phyloP scores from a whole-genome alignment of 2,888 invertebrate species.

The Lepidocyrtinus sp. region DNA sequence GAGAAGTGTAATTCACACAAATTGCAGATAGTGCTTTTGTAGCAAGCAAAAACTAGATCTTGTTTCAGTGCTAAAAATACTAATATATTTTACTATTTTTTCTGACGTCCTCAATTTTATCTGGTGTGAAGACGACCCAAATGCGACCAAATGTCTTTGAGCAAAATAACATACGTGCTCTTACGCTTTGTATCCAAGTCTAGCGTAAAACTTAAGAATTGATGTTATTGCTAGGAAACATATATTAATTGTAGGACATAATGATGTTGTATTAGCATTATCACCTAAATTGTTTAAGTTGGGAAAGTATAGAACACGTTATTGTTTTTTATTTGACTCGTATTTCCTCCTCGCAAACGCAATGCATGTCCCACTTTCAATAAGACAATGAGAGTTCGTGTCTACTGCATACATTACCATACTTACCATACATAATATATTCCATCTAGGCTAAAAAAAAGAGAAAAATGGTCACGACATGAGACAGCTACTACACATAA shows the following conservation, averaged over 20 bases:
- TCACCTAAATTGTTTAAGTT: neutral
- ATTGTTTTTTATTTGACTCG: neutral
- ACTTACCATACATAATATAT: neutral
- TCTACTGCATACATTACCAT: neutral
- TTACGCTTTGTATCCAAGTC: no score
- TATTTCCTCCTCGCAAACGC: no score
- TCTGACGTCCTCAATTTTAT: no score
- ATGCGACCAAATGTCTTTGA: no score
- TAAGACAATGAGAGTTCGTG: neutral
- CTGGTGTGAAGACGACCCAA: no score
- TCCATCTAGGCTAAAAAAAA: neutral
- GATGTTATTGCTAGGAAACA: neutral
- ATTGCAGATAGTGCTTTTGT: neutral
- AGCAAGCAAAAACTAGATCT: neutral
- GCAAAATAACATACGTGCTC: no score
- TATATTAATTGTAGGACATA: neutral
- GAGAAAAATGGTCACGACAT: neutral
- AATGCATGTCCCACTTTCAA: neutral
- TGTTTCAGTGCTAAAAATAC: no score
- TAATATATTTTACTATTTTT: no score
- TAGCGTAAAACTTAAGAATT: no score
- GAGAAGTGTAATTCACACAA: neutral
- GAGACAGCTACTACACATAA: neutral
- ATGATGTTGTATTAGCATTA: neutral
- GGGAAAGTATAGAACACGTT: neutral